Conservation (phyloP, 2,113 vertebrate species). For the Callospermophilus lateralis region DNA sequence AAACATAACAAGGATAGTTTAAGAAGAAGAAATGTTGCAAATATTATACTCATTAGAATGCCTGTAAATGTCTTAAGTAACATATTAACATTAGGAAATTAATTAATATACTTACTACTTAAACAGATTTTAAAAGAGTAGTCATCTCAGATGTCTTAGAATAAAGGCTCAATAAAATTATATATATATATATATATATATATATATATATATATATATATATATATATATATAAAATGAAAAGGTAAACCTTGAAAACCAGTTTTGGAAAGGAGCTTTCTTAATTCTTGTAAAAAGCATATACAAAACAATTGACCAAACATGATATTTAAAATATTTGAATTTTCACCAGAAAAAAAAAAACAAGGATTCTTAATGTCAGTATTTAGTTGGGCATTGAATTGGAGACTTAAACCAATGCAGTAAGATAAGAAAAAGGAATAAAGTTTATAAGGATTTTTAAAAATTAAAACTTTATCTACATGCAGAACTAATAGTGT, state of each 20-base stretch:
- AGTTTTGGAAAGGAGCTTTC: not conserved
- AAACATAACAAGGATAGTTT: not conserved
- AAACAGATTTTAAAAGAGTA: not conserved
- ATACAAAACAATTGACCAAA: not conserved
- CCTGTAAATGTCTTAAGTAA: not conserved
- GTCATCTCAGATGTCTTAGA: not conserved
- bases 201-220: too few relatives aligned
- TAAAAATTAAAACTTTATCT: not conserved
- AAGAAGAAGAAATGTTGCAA: not conserved
- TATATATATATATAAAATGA: not conserved
- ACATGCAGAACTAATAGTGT: not conserved
- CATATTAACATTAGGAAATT: slow-evolving; percentile 1
- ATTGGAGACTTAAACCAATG: not conserved
- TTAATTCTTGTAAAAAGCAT: slow-evolving; percentile 5
- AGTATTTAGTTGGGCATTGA: not conserved
- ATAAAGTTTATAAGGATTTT: not conserved
- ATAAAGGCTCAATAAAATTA: not conserved
- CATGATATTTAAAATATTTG: not conserved
- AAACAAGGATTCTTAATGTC: not conserved
- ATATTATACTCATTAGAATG: not conserved
- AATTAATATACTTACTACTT: not conserved
- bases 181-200: not conserved
- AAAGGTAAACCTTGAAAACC: not conserved
- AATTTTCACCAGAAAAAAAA: not conserved
- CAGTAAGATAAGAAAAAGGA: not conserved